These are phyloP conservation scores for Pentamera pediparva DNA, from an alignment of 53 echinoderm and acorn worm genomes.

Conservation along the genomic window DNA sequence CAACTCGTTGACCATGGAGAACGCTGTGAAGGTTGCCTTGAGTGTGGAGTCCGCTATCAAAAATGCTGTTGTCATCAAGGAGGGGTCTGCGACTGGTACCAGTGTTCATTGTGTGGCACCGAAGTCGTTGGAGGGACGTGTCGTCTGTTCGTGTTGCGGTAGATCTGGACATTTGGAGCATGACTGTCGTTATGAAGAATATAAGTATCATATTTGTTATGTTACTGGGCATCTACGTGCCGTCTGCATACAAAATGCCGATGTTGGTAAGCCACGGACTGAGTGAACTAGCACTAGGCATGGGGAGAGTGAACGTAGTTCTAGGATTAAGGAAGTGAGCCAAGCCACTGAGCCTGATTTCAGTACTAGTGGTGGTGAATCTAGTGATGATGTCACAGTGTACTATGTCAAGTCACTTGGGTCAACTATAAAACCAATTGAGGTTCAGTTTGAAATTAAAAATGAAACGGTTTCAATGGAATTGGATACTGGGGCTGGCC, in stretches of 20 bases:
- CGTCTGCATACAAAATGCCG: too few relatives aligned
- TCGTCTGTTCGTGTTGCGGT: too few relatives aligned
- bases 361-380: background rate
- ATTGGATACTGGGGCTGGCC: background rate
- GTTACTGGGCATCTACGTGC: too few relatives aligned
- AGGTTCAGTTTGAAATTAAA: conserved; percentile 2
- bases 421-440: background rate
- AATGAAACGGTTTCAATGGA: background rate
- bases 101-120: background rate
- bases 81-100: background rate
- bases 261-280: too few relatives aligned
- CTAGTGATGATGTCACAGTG: background rate
- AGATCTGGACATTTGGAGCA: too few relatives aligned
- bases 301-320: too few relatives aligned
- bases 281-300: too few relatives aligned
- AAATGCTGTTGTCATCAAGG: background rate
- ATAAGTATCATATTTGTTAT: too few relatives aligned
- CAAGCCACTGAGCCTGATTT: too few relatives aligned
- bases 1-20: background rate
- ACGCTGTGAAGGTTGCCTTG: background rate
- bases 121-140: too few relatives aligned
- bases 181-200: too few relatives aligned
- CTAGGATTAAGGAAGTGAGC: too few relatives aligned
- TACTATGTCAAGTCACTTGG: background rate
- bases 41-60: background rate